Conservation (phyloP, 2,113 vertebrate genomes). For the Myocastor coypus region DNA sequence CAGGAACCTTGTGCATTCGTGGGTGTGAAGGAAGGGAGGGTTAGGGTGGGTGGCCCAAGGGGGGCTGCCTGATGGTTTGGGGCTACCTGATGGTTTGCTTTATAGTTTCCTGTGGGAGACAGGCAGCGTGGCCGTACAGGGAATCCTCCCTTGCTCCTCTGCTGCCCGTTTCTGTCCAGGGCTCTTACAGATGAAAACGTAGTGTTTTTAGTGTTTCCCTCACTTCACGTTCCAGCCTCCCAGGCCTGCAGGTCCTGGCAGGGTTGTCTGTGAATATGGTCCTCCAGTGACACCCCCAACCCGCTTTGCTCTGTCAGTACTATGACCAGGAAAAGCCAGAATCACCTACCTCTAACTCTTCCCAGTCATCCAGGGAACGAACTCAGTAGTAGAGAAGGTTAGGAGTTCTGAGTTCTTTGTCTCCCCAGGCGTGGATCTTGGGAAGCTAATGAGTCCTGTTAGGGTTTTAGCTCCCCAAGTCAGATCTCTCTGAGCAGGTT, state of each 20-base stretch:
- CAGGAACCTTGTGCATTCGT: rapidly evolving
- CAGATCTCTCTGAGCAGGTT: neutral
- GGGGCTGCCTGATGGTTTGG: neutral
- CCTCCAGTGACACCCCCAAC: too few species aligned
- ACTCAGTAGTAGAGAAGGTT: rapidly evolving
- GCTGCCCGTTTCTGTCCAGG: neutral
- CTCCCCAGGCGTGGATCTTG: neutral
- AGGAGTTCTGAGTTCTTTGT: rapidly evolving
- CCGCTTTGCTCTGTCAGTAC: neutral
- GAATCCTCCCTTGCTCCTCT: rapidly evolving
- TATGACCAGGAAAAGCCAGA: neutral
- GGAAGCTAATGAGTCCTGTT: neutral
- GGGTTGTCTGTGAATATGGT: rapidly evolving
- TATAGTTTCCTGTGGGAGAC: neutral
- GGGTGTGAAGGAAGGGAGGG: neutral
- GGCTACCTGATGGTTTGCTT: neutral
- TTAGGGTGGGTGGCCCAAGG: neutral
- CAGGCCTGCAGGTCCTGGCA: too few species aligned
- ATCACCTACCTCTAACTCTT: neutral
- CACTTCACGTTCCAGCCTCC: neutral
- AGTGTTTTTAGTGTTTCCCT: rapidly evolving
- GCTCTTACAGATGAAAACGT: neutral
- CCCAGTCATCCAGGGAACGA: rapidly evolving
- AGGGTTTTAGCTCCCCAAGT: neutral
- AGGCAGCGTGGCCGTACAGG: neutral